Base-by-base conservation (phyloP, 2,888 invertebrate genomes). In the Coleophora flavipennella region DNA sequence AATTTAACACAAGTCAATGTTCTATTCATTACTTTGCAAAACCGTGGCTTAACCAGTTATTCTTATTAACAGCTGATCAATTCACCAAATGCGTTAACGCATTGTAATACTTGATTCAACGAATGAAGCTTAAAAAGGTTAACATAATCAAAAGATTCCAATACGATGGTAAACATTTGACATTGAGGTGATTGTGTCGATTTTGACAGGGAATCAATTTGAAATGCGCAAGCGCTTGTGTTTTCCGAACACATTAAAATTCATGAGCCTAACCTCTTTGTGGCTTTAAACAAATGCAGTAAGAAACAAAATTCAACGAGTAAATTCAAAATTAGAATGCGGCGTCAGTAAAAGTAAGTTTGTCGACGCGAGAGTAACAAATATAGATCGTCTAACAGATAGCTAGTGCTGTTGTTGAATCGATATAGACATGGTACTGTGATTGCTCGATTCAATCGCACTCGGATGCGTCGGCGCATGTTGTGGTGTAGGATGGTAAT, bases 361-460 rank as follows among this genome's bases (percentile, higher is more conserved):
- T 62, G 72, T 64, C 53, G 58, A 61, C 61, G 55, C 59, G 62
- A 75, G 74, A 67, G 71, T 72, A 72, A 81, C 76, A 75, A 79
- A 79, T 78, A 78, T 76, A 71, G 80, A 83, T 81, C 72, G 74
- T 71, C 58, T 52, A 54, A 50, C 44, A 73, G 83, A 83, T 81
- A 79, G 77, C 72, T 64, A 42, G 65, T 63, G 68, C 64, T 59
- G 64, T 79, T 75, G 78, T 78, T 72, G 75, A 68, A 76, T 77
- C 72, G 76, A 78, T 78, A 74, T 67, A 70, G 77, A 81, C 81
- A 77, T 71, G 79, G 74, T 62, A 73, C 71, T 78, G 78, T 81
- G 83, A 81, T 83, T 81, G 72, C 69, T 72, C 68, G 80, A 76
- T 80, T 79, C 71, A 75, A 71, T 76, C 71, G 68, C 62, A 69